phyloP scores from a whole-genome alignment of 2,797 vertebrate species.

The Anabacerthia variegaticeps region DNA sequence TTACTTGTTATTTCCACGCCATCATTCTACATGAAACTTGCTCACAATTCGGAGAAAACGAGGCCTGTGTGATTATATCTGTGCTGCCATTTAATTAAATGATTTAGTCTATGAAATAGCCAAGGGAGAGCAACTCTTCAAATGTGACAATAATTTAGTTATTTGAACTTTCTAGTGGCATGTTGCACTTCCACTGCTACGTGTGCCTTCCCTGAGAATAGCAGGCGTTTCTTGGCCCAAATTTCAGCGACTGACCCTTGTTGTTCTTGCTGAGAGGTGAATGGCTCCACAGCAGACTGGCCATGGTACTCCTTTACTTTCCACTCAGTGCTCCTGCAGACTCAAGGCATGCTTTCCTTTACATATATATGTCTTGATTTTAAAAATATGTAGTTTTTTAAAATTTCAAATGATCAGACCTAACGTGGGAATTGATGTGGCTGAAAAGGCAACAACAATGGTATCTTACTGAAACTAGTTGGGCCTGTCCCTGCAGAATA shows the following conservation, averaged over 20 bases:
- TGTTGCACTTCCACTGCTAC: neutral
- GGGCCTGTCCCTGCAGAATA: neutral
- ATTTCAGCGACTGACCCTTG: neutral
- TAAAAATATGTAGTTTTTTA: neutral
- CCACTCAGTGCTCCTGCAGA: neutral
- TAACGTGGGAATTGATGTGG: neutral
- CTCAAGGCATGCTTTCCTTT: neutral
- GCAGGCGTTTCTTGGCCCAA: neutral
- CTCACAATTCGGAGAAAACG: slow-evolving; percentile 46
- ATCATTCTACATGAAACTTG: slow-evolving; percentile 47
- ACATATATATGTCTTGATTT: neutral
- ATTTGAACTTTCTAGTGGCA: neutral
- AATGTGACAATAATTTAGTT: slow-evolving; percentile 2
- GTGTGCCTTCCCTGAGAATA: neutral
- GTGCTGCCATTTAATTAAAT: slow-evolving; percentile 46
- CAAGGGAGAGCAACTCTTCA: slow-evolving; percentile 20
- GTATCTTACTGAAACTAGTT: neutral
- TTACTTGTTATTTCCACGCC: slow-evolving; percentile 58
- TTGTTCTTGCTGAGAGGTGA: neutral
- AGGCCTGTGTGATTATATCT: neutral
- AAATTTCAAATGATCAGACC: neutral
- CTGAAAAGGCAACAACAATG: neutral
- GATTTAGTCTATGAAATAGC: slow-evolving; percentile 47
- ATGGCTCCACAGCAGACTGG: neutral
- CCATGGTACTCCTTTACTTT: accelerated